Base-by-base conservation (phyloP, 1,140 invertebrate genomes). In the Ganaspis sp. region DNA sequence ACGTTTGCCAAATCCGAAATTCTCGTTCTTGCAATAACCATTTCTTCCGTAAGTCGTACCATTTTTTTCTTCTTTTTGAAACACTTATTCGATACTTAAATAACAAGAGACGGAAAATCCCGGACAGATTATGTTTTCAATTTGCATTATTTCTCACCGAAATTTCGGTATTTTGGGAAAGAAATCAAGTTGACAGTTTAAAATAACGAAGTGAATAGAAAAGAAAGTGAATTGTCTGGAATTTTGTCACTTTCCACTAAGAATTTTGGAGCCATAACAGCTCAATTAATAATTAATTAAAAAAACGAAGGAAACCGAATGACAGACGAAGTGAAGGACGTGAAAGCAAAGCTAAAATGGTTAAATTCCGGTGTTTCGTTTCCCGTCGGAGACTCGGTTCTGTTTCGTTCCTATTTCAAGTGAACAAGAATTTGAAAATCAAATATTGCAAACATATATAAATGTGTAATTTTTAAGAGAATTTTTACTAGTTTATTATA, bases 11-110 rank as follows among this genome's bases (percentile, higher is more conserved):
- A 92, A 92, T 98, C 96, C 37, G 96, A 97, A 81, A 95, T 94
- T 90, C 96, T 95, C n/a, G 96, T 95, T 80, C 96, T 92, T 64
- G 96, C 96, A 86, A 97, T 94, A 83, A 98, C 95, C 95, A 97
- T 97, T 91, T 97, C 96, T 92, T 98, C 96, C 9, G 96, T 97
- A 81, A 98, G 90, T 71, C 94, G 94, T 80, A 95, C 95, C 94
- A 96, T 96, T 70, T 26, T 64, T 64, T 29, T 15, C n/a, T 29
- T n/a, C 1, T 5, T n/a, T 58, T 58, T 58, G 0, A 23, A 58
- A 11, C 53, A 58, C 53, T 26, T 9, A 21, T 26, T 58, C 0
- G 3, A 58, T 9, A 26, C 1, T 29, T 26, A n/a, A 29, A 29
- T 6, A 5, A 15, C 3, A 5, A 34, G 29, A 34, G 29, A 34